phyloP scores from a whole-genome alignment of 2,113 vertebrate genomes.

The Corapipo altera region DNA sequence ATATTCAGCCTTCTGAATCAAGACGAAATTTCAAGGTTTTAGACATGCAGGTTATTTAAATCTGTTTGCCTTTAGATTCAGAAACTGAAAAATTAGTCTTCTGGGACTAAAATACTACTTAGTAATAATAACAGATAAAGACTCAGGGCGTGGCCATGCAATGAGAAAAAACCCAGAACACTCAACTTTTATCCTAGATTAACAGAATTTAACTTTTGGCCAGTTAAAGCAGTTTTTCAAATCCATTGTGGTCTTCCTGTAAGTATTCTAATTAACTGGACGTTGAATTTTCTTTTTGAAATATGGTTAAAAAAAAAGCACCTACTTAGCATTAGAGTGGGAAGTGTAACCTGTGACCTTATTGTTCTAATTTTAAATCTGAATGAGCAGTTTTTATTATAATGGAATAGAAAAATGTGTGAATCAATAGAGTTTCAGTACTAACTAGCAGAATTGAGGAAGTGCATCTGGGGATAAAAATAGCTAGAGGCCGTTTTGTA shows the following conservation, averaged over 20 bases:
- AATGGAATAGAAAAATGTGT: not conserved
- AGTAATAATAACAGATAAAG: not conserved
- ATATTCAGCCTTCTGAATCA: not conserved
- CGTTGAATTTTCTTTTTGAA: not conserved
- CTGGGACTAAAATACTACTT: not conserved
- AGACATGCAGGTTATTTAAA: not conserved
- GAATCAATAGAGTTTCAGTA: not conserved
- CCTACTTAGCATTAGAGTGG: not conserved
- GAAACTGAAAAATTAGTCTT: not conserved
- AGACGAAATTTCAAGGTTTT: not conserved
- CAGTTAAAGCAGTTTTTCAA: not conserved
- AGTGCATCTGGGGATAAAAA: not conserved
- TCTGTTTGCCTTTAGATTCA: not conserved
- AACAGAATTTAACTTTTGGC: not conserved
- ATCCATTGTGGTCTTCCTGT: not conserved
- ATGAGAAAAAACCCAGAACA: not conserved
- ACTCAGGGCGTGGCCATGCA: not conserved
- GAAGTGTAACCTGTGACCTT: not conserved
- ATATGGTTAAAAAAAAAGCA: not conserved
- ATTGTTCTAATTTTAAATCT: not conserved
- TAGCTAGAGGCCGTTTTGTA: not conserved
- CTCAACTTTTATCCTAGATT: not conserved
- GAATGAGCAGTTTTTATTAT: not conserved
- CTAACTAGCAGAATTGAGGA: not conserved
- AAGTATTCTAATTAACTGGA: not conserved